Evolutionary conservation across 2,113 vertebrate species (phyloP), one percentile per base, ranked within the genome.

Genomic region (Mormyrus iriodes): DNA sequence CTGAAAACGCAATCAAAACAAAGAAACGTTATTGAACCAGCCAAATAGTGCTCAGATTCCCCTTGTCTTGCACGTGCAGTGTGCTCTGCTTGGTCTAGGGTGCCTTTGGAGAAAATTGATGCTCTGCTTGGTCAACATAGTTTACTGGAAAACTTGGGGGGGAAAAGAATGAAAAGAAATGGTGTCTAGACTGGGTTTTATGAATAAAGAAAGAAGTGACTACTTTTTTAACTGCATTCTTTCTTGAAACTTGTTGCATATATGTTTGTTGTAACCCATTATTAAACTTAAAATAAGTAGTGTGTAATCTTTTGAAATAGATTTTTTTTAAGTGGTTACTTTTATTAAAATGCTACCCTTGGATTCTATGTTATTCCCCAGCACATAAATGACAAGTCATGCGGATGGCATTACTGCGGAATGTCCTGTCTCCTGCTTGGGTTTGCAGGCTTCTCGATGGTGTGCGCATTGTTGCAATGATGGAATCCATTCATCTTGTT

Each of bases 1-100:
- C 93, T 27, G 93, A 93, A 94, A 93, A 93, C 91, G 91, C 92
- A 86, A 31, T 31, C 93, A 92, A 93, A 93, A 94, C 93, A 95
- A 92, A 94, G 93, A 91, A 92, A 90, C 92, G 92, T 93, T 94
- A 93, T 95, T 93, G 89, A 27, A 31, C 49, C 35, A 52, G 49
- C 89, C 85, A 55, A 94, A 92, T 92, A 89, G 92, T 86, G 58
- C 92, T 91, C 90, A 93, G 93, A 94, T 94, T 88, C 61, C 82
- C 73, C 61, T 69, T 12, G 61, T 31, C 61, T 27, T 19, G 35
- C 35, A 4, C 39, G 35, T 39, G 17, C 13, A 42, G 15, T 19
- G 19, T 35, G 15, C 73, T 42, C 13, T 42, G 13, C 73, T 42
- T 42, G 73, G 73, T 69, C 61, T 12, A 69, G 10, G 61, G n/a